These are phyloP conservation scores for Drosophila leonis DNA, from an alignment of 2,888 invertebrate genomes.

Conservation along the genomic window DNA sequence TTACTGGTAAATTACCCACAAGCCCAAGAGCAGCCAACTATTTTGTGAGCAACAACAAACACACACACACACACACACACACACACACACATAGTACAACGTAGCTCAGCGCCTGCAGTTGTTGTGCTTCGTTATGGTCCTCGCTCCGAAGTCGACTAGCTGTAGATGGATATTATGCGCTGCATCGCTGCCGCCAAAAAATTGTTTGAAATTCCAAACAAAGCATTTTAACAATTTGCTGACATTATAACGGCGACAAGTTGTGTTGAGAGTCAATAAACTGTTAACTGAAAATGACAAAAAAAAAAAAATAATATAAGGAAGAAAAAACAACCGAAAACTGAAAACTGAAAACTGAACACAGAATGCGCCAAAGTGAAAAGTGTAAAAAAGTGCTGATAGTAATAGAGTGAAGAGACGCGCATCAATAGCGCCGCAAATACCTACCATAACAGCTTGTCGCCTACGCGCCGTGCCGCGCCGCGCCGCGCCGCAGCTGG, in stretches of 20 bases:
- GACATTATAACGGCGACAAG: conserved; percentile 80
- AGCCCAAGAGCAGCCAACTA: conserved; percentile 54
- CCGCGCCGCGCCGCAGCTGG: background rate
- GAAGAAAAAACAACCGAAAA: conserved; percentile 21
- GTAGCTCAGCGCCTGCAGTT: background rate
- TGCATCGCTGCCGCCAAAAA: conserved; percentile 63
- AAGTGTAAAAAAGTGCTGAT: conserved; percentile 71
- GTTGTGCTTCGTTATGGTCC: conserved; percentile 1
- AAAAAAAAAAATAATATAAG: conserved; percentile 24
- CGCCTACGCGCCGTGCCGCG: no score
- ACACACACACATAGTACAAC: conserved; percentile 6
- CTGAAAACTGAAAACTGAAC: conserved; percentile 1
- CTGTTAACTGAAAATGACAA: conserved; percentile 67
- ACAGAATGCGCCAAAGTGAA: conserved; percentile 64
- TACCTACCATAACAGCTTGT: conserved; percentile 36
- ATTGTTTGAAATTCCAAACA: conserved; percentile 79
- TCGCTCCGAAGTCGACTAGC: background rate
- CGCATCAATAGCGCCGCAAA: conserved; percentile 65
- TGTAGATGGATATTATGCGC: conserved; percentile 21
- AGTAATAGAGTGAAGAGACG: conserved; percentile 74
- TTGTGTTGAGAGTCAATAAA: conserved; percentile 78
- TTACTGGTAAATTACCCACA: conserved; percentile 74
- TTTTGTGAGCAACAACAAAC: conserved; percentile 38
- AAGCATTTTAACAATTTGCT: conserved; percentile 80
- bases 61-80: conserved; percentile 3